A percentile compares a stretch with the other conserved stretches of the same genome.
These are phyloP conservation scores for Drosophila insularis DNA, from an alignment of 1,140 invertebrate genomes.

Conservation along the genomic window DNA sequence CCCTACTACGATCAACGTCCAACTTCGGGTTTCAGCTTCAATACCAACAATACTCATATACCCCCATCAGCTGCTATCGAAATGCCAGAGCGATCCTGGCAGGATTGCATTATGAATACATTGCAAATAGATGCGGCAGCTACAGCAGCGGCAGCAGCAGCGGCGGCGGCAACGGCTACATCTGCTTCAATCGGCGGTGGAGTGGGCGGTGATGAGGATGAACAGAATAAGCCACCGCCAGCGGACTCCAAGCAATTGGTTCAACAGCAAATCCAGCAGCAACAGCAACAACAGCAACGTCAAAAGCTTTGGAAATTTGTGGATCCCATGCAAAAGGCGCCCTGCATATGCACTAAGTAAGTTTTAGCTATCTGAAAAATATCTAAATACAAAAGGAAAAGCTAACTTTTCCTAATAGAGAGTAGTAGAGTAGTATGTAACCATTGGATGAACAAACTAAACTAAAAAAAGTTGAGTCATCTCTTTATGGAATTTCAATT, in stretches of 20 bases:
- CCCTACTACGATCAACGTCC: constrained; percentile 77
- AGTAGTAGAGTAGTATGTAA: not conserved
- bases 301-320: constrained; percentile 89
- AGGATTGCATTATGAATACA: constrained; percentile 86
- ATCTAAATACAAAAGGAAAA: no score
- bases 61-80: constrained; percentile 84
- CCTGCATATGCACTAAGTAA: constrained; percentile 91
- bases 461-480: not conserved
- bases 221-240: constrained; percentile 37
- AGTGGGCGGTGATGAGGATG: constrained; percentile 42
- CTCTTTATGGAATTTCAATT: not conserved
- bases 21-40: constrained; percentile 80
- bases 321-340: constrained; percentile 91
- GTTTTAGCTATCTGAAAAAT: constrained; percentile 59
- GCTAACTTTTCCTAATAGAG: not conserved
- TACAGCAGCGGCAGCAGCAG: constrained; percentile 23
- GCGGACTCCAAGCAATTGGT: constrained; percentile 65
- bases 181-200: constrained; percentile 19
- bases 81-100: constrained; percentile 90
- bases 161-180: constrained; percentile 12
- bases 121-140: constrained; percentile 63
- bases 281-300: constrained; percentile 59
- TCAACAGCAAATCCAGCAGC: constrained; percentile 68
- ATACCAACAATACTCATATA: constrained; percentile 80
- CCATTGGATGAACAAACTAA: constrained; percentile 6